phyloP scores from a whole-genome alignment of 2,888 invertebrate species.

The Ganaspis brasiliensis region DNA sequence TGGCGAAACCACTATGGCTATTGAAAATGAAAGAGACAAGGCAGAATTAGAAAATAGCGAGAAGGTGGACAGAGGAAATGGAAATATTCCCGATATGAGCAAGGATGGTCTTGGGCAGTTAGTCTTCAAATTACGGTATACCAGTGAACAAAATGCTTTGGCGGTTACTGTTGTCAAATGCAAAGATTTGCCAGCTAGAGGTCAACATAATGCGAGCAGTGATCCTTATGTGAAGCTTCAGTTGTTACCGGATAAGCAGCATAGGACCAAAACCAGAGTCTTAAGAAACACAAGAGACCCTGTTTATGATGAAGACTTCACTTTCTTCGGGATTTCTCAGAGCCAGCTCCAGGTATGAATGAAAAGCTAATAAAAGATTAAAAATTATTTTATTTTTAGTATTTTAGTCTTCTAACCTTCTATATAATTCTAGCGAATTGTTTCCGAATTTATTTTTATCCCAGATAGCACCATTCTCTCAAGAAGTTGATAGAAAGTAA shows the following conservation, averaged over 20 bases:
- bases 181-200: conserved; percentile 92
- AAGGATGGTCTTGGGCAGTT: conserved; percentile 87
- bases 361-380: not conserved
- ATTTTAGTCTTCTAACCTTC: not conserved
- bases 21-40: conserved; percentile 82
- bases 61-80: conserved; percentile 80
- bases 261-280: conserved; percentile 98
- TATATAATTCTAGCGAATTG: too few relatives aligned
- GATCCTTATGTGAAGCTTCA: conserved; percentile 99
- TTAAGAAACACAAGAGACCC: conserved; percentile 97
- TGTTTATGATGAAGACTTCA: conserved; percentile 99
- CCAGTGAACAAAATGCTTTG: conserved; percentile 93
- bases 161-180: conserved; percentile 96
- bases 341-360: conserved; percentile 87
- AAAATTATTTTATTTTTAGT: not conserved
- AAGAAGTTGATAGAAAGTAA: too few relatives aligned
- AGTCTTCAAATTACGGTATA: conserved; percentile 94
- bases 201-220: conserved; percentile 89
- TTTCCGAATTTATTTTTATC: too few relatives aligned
- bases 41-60: conserved; percentile 84
- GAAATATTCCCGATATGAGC: conserved; percentile 65
- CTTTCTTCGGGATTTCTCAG: conserved; percentile 96
- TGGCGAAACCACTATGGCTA: conserved; percentile 79
- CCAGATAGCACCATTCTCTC: too few relatives aligned
- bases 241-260: conserved; percentile 97